A percentile compares a stretch with the other conserved stretches of the same genome.
Evolutionary conservation across 53 echinoderm and acorn worm species (phyloP).

Genomic region (Luidia sarsii): DNA sequence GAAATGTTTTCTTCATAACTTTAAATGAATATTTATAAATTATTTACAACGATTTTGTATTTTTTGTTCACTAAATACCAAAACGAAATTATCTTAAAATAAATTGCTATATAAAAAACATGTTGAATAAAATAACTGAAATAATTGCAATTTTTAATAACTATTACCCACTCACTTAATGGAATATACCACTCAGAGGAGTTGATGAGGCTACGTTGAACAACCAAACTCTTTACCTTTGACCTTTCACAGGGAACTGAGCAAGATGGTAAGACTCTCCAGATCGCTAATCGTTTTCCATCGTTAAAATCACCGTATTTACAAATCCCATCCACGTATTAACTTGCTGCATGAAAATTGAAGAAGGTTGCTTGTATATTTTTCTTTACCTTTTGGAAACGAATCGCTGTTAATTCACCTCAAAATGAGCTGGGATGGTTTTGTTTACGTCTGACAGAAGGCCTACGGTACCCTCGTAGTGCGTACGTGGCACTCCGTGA

Average conservation of each 20-base stretch:
- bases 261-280: conserved; percentile 26
- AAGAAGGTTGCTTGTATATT: background rate
- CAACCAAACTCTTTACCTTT: conserved; percentile 36
- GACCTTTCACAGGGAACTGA: conserved; percentile 16
- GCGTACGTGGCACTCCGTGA: conserved; percentile 53
- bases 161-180: too few species aligned
- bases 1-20: background rate
- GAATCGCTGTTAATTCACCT: background rate
- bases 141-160: too few species aligned
- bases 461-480: background rate
- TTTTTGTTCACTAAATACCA: background rate
- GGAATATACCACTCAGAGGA: too few species aligned
- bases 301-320: background rate
- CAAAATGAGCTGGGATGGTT: conserved; percentile 18
- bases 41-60: background rate
- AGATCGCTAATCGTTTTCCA: background rate
- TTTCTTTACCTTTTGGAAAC: background rate
- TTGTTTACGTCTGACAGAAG: conserved; percentile 6
- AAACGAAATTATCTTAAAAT: too few species aligned
- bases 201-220: background rate
- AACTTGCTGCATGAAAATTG: background rate
- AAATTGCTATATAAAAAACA: too few species aligned
- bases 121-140: too few species aligned
- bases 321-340: background rate
- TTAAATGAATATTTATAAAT: background rate